Evolutionary conservation across 2,113 vertebrate species (phyloP).

Genomic region (Spermophilus dauricus): DNA sequence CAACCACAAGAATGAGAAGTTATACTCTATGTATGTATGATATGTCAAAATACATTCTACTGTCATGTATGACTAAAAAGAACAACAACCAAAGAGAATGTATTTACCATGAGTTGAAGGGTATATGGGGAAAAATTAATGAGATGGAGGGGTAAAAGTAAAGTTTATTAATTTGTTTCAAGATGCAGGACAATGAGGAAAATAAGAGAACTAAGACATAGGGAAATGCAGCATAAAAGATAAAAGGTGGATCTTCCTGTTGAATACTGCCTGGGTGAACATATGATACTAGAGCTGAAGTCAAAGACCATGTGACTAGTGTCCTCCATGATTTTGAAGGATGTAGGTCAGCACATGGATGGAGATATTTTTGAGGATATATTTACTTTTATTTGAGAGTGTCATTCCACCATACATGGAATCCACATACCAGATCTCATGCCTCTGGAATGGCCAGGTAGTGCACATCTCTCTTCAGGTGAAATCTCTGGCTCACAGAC

Average conservation of each 20-base stretch:
- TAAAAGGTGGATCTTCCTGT: neutral
- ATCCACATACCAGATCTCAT: neutral
- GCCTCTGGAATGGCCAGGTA: neutral
- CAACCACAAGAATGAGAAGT: too few relatives aligned
- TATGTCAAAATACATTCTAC: too few relatives aligned
- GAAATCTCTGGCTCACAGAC: neutral
- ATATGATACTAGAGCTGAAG: neutral
- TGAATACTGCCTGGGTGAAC: neutral
- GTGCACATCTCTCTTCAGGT: neutral
- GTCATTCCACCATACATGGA: neutral
- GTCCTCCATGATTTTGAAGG: neutral
- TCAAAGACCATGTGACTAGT: neutral
- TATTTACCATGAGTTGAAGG: neutral
- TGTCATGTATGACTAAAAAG: too few relatives aligned
- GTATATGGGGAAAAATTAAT: neutral
- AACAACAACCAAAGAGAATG: too few relatives aligned
- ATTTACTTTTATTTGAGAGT: neutral
- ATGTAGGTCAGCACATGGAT: neutral
- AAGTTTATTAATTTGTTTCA: neutral
- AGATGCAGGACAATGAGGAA: neutral
- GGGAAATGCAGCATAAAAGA: neutral
- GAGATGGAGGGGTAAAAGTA: neutral
- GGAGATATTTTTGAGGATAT: neutral
- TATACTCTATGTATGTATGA: too few relatives aligned
- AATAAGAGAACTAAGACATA: neutral